Evolutionary conservation across 2,888 invertebrate genomes (phyloP).

Genomic region (Metopia argyrocephala): DNA sequence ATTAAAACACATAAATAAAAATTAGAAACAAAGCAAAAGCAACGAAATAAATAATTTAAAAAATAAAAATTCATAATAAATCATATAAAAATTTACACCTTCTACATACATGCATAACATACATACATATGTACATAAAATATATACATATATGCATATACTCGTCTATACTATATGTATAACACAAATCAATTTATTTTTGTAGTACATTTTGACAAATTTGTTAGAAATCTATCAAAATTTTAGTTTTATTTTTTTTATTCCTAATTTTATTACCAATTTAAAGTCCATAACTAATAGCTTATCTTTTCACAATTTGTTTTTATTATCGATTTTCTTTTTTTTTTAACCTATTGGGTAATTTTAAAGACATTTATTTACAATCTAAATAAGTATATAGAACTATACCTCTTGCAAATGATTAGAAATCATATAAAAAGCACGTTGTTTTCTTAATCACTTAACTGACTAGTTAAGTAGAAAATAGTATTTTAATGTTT

Average conservation of each 20-base stretch:
- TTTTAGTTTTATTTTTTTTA: background rate
- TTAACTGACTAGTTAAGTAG: no score
- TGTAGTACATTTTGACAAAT: background rate
- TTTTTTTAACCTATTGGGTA: background rate
- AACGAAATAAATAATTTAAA: background rate
- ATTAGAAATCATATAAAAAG: background rate
- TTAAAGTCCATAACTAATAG: background rate
- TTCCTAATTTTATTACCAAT: background rate
- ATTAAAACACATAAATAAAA: conserved; percentile 17
- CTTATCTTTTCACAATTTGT: background rate
- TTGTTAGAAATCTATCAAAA: background rate
- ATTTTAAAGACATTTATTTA: background rate
- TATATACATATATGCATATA: no score
- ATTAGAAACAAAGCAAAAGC: background rate
- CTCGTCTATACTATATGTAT: no score
- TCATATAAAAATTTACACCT: background rate
- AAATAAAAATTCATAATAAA: background rate
- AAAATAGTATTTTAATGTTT: no score
- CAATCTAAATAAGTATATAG: no score
- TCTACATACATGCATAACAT: no score
- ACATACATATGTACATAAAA: no score
- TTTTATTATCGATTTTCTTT: background rate
- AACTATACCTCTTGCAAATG: background rate
- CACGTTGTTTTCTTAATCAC: background rate
- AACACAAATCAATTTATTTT: no score